A percentile compares a stretch with the other conserved stretches of the same genome.
Conservation (phyloP, 2,113 vertebrate species). For the Nothobranchius furzeri region DNA sequence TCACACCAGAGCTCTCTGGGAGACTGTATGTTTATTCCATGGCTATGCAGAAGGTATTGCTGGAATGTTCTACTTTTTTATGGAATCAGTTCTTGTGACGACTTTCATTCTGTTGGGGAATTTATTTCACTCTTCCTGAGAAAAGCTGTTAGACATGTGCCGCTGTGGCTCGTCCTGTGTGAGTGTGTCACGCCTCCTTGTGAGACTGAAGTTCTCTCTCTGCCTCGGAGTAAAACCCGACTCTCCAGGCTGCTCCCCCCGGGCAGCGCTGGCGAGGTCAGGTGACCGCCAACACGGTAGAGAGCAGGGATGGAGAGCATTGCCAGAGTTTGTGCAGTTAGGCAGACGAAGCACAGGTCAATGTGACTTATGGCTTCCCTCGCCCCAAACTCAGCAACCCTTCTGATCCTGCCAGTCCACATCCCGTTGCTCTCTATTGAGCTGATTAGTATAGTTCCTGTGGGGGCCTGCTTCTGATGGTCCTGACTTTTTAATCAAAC, state of each 20-base stretch:
- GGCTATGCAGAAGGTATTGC: conserved; percentile 60
- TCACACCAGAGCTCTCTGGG: conserved; percentile 28
- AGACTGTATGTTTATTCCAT: conserved; percentile 46
- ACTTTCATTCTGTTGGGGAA: conserved; percentile 22
- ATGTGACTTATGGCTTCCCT: conserved; percentile 7
- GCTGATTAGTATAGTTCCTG: conserved; percentile 50
- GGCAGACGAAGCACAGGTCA: conserved; percentile 40
- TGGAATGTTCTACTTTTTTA: conserved; percentile 52
- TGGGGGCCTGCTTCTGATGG: conserved; percentile 40
- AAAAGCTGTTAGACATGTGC: conserved; percentile 45
- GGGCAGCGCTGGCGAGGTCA: conserved; percentile 69
- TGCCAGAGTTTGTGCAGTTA: background rate
- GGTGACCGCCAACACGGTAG: conserved; percentile 54
- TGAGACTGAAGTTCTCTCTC: conserved; percentile 44
- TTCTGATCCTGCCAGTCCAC: conserved; percentile 2
- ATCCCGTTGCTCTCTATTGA: conserved; percentile 27
- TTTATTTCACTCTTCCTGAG: conserved; percentile 65
- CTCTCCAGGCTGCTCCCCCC: conserved; percentile 75
- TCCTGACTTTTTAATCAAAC: background rate
- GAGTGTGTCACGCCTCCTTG: conserved; percentile 21
- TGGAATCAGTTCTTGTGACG: conserved; percentile 22
- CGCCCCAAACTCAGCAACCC: conserved; percentile 16
- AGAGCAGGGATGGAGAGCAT: conserved; percentile 30
- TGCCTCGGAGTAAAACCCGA: conserved; percentile 62
- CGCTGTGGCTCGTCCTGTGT: conserved; percentile 7